Percentiles rank a stretch among this genome's conserved stretches.
phyloP scores from a whole-genome alignment of 2,113 vertebrate genomes.

The Ammodytes marinus region DNA sequence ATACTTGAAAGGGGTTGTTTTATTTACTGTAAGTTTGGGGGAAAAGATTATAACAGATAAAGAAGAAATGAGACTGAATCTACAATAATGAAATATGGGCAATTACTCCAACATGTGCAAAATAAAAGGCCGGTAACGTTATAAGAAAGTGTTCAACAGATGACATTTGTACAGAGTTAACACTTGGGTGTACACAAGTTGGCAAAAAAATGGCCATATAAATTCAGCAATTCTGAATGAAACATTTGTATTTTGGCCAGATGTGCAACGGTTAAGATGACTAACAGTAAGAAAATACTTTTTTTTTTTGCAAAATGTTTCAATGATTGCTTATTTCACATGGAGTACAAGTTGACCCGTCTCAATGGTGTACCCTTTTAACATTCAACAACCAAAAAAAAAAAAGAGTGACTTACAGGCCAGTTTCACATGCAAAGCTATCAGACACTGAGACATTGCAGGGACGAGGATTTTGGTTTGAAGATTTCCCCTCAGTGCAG shows the following conservation, averaged over 20 bases:
- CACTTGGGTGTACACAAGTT: conserved; percentile 37
- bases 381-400: conserved; percentile 58
- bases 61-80: background rate
- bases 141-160: background rate
- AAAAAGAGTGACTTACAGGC: conserved; percentile 33
- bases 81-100: conserved; percentile 2
- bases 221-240: conserved; percentile 1
- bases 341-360: conserved; percentile 7
- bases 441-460: conserved; percentile 7
- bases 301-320: background rate
- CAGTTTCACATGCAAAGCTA: conserved; percentile 58
- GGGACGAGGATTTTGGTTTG: conserved; percentile 16
- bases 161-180: conserved; percentile 7
- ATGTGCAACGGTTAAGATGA: conserved; percentile 38
- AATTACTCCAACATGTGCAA: conserved; percentile 32
- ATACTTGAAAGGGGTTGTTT: background rate
- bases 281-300: background rate
- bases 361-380: background rate
- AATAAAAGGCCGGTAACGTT: background rate
- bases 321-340: conserved; percentile 48
- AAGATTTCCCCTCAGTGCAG: background rate
- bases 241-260: background rate
- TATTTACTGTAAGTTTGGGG: background rate
- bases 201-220: background rate
- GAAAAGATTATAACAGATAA: background rate